A percentile compares a stretch with the other conserved stretches of the same genome.
Evolutionary conservation across 2,113 vertebrate genomes (phyloP).

Genomic region (Hystrix cristata): DNA sequence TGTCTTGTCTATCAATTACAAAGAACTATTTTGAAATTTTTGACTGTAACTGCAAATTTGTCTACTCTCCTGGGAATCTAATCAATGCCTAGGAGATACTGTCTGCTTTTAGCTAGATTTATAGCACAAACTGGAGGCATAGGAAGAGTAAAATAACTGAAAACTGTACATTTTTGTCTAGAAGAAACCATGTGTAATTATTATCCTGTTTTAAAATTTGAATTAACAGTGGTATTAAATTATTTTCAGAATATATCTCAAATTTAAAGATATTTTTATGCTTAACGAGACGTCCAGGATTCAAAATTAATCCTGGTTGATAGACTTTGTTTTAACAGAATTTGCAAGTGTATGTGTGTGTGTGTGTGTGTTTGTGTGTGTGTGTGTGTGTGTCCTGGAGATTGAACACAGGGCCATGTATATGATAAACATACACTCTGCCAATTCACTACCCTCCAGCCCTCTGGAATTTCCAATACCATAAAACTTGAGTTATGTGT

Average conservation of each 20-base stretch:
- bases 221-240: neutral
- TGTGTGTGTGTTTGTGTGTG: neutral
- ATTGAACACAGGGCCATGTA: neutral
- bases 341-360: too few relatives aligned
- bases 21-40: neutral
- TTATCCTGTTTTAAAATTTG: neutral
- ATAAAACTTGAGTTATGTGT: neutral
- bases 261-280: neutral
- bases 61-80: too few relatives aligned
- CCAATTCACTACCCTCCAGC: accelerated
- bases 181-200: neutral
- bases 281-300: neutral
- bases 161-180: too few relatives aligned
- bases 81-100: neutral
- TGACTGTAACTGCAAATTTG: neutral
- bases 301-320: neutral
- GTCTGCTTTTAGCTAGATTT: too few relatives aligned
- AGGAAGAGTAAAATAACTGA: too few relatives aligned
- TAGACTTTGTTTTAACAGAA: neutral
- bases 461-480: neutral
- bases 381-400: neutral
- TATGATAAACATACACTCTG: neutral
- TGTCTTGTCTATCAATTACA: neutral
- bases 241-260: neutral
- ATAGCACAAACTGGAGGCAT: too few relatives aligned